Evolutionary conservation across 2,113 vertebrate genomes (phyloP).

Genomic region (Xerus inauris): DNA sequence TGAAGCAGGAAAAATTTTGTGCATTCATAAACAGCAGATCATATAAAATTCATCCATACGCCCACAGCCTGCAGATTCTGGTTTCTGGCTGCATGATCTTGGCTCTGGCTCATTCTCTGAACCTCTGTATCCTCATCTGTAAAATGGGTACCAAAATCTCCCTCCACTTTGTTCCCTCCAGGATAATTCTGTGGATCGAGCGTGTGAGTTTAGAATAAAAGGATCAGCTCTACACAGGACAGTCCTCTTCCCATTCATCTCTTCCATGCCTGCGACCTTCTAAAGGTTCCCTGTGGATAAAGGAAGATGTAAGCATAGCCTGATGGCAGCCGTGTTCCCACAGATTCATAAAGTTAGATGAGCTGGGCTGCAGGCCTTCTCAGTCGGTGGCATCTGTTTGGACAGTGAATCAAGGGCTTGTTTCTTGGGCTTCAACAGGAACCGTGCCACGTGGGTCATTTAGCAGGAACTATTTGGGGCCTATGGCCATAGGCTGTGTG

Average conservation of each 20-base stretch:
- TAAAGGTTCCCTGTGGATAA: not conserved
- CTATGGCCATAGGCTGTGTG: not conserved
- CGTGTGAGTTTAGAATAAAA: not conserved
- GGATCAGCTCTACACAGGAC: not conserved
- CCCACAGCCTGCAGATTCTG: not conserved
- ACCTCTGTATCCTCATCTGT: not conserved
- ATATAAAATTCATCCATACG: rapidly evolving
- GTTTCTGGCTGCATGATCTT: not conserved
- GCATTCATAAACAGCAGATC: not conserved
- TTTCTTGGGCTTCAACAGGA: not conserved
- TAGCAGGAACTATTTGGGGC: not conserved
- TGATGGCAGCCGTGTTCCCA: not conserved
- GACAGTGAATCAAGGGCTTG: not conserved
- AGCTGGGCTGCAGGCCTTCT: not conserved
- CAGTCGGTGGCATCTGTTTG: not conserved
- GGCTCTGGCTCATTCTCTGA: not conserved
- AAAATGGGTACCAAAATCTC: not conserved
- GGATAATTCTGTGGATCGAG: not conserved
- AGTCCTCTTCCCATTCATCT: no score
- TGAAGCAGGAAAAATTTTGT: not conserved
- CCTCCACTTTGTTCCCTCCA: not conserved
- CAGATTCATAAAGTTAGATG: not conserved
- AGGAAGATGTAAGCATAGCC: rapidly evolving
- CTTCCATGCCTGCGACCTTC: not conserved
- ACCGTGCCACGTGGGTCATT: not conserved